Percentiles rank a stretch among this genome's conserved stretches.
Conservation (phyloP, 2,113 vertebrate species). For the Chroicocephalus ridibundus region DNA sequence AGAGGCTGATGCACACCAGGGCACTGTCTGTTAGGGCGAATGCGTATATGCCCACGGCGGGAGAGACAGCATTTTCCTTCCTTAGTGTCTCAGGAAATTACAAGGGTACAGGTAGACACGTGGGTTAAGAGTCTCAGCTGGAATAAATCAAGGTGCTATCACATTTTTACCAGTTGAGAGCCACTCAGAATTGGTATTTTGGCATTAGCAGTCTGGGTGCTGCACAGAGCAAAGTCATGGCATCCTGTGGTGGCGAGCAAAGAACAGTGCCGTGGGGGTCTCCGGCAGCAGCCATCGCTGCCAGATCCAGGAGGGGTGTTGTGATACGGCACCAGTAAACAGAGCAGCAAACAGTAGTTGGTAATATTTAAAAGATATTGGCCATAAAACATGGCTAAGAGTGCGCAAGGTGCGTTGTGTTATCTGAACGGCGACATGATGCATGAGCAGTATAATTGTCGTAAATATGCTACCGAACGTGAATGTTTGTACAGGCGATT, state of each 20-base stretch:
- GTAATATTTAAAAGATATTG: not conserved
- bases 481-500: not conserved
- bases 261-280: not conserved
- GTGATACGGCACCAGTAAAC: not conserved
- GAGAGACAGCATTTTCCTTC: not conserved
- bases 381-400: not conserved
- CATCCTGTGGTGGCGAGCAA: not conserved
- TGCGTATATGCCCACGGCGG: too few relatives aligned
- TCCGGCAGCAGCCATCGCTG: not conserved
- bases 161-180: not conserved
- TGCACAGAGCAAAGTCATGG: not conserved
- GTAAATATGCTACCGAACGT: accelerated
- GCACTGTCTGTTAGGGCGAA: not conserved
- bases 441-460: not conserved
- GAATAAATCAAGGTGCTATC: not conserved
- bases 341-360: not conserved
- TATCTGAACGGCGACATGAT: not conserved
- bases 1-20: not conserved
- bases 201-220: not conserved
- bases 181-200: not conserved
- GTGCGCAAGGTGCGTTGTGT: not conserved
- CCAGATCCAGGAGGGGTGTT: not conserved
- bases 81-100: not conserved
- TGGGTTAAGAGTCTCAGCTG: not conserved
- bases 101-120: not conserved